These are phyloP conservation scores for Sterna hirundo DNA, from an alignment of 2,113 vertebrate species.

Conservation along the genomic window DNA sequence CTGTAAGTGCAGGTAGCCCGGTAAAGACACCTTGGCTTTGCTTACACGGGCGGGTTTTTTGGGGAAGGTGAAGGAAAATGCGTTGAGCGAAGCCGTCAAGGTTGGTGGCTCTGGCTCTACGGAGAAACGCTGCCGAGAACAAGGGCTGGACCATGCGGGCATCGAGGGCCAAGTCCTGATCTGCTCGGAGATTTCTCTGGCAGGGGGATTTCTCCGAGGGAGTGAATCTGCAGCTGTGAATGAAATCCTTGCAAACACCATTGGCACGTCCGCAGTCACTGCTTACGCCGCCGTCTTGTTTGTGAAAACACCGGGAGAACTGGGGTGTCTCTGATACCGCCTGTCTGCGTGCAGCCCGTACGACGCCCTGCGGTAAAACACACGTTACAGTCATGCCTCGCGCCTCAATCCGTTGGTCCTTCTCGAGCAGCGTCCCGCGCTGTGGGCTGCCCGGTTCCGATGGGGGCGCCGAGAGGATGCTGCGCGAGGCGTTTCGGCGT, in stretches of 20 bases:
- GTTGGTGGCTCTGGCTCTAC: background rate
- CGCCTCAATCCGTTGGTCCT: constrained; percentile 17
- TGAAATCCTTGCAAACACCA: background rate
- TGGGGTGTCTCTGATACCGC: background rate
- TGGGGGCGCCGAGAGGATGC: background rate
- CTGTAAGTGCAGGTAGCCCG: background rate
- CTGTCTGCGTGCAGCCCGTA: background rate
- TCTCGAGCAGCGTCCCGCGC: constrained; percentile 9
- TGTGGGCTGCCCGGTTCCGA: constrained; percentile 5
- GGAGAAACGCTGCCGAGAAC: background rate
- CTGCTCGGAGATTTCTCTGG: background rate
- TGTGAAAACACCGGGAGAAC: background rate
- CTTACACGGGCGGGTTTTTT: background rate
- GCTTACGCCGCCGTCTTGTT: background rate
- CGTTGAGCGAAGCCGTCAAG: background rate
- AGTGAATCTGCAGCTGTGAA: background rate
- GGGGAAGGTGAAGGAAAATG: background rate
- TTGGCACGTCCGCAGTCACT: rapidly evolving
- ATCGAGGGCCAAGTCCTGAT: background rate
- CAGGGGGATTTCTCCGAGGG: background rate
- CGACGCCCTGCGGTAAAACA: background rate
- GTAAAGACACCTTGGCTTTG: background rate
- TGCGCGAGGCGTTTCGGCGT: constrained; percentile 1
- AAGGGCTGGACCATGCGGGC: background rate
- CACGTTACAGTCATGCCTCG: background rate